Percentiles rank a stretch among this genome's conserved stretches.
Evolutionary conservation across 2,113 vertebrate genomes (phyloP).

Genomic region (Lagopus leucura): DNA sequence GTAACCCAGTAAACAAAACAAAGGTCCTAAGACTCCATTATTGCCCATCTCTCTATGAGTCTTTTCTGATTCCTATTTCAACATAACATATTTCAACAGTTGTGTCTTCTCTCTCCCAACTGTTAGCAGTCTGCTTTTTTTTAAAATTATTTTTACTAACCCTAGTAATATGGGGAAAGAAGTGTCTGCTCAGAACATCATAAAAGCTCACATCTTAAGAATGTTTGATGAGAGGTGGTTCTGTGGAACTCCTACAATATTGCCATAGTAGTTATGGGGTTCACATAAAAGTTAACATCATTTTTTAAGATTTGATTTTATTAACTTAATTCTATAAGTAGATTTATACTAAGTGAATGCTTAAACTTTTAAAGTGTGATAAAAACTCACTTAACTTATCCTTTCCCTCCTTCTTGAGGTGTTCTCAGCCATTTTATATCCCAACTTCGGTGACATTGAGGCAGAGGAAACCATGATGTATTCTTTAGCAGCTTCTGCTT

Average conservation of each 20-base stretch:
- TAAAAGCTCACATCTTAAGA: background rate
- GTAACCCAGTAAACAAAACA: background rate
- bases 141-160: background rate
- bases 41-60: background rate
- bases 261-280: background rate
- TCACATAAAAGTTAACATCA: background rate
- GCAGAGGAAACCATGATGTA: background rate
- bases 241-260: background rate
- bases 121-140: background rate
- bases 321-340: background rate
- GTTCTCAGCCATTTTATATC: background rate
- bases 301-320: background rate
- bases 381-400: background rate
- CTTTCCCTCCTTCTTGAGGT: background rate
- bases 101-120: background rate
- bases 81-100: background rate
- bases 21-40: background rate
- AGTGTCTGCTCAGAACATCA: background rate
- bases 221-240: background rate
- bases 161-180: background rate
- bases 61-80: background rate
- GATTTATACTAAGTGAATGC: background rate
- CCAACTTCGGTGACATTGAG: background rate
- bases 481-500: background rate
- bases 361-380: background rate